Conservation (phyloP, 2,888 invertebrate species). For the Scaptomyza caliginosa region DNA sequence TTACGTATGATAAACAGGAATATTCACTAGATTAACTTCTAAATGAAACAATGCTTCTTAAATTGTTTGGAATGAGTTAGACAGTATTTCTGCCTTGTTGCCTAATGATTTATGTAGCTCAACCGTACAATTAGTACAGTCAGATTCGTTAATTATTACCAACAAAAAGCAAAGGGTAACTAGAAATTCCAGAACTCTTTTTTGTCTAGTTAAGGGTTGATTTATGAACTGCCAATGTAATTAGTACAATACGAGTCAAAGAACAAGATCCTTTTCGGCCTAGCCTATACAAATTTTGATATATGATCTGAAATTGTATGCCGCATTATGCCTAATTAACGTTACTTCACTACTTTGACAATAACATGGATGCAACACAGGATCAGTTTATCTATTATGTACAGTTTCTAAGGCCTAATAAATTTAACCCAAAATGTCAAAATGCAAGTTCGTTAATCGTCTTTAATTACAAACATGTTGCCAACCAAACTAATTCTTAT, state of each 20-base stretch:
- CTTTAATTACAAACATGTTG: slow-evolving; percentile 49
- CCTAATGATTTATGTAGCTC: slow-evolving; percentile 13
- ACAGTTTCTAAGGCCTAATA: slow-evolving; percentile 36
- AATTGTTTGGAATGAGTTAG: too few species aligned
- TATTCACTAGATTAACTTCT: too few species aligned
- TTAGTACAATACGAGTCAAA: slow-evolving; percentile 10
- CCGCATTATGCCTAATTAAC: slow-evolving; percentile 38
- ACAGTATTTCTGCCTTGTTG: not conserved
- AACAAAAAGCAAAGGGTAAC: slow-evolving; percentile 1
- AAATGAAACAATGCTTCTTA: too few species aligned
- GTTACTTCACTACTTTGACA: slow-evolving; percentile 16
- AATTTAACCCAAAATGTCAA: slow-evolving; percentile 65
- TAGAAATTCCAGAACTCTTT: slow-evolving; percentile 1
- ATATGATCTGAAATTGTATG: slow-evolving; percentile 28
- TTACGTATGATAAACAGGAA: too few species aligned
- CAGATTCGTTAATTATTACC: not conserved
- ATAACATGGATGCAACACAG: slow-evolving; percentile 10
- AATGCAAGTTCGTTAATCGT: slow-evolving; percentile 6
- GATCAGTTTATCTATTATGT: not conserved
- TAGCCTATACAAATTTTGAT: slow-evolving; percentile 22
- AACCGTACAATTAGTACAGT: not conserved
- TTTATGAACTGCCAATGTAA: slow-evolving; percentile 25
- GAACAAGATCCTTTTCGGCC: slow-evolving; percentile 20
- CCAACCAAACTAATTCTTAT: not conserved
- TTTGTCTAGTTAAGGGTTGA: slow-evolving; percentile 12